Base-by-base conservation (phyloP, 2,797 vertebrate genomes). In the Cephalopachus bancanus region DNA sequence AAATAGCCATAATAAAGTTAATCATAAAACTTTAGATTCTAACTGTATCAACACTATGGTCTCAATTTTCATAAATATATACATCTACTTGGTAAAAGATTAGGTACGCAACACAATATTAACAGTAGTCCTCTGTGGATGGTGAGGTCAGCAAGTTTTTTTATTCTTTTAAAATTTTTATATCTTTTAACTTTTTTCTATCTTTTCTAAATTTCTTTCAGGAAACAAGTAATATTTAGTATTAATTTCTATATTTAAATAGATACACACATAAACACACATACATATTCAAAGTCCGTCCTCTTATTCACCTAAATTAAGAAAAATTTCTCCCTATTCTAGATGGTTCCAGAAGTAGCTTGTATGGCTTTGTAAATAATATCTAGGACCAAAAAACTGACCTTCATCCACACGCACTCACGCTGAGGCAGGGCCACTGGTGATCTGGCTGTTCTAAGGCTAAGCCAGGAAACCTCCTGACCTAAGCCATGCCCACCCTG, bases 151-250 rank as follows among this genome's bases (percentile, higher is more conserved):
- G 6, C 26, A 90, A 90, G 19, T 60, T 24, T 81, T 89, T 91
- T 80, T 80, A 26, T 85, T 67, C 59, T 93, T 57, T 15, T 37
- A 37, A 83, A 81, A 83, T 4, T 81, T 86, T 26, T 44, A 16
- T 83, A 24, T 51, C 24, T 88, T 93, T 91, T 76, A 44, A 44
- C 44, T 44, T 44, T 44, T 86, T 26, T 44, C 20, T 83, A 24
- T 51, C 24, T 88, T 93, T 91, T 76, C 51, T 64, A 57, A 57
- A 49, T 89, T 89, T 90, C 93, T 33, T 91, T 49, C 28, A 91
- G n/a, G 57, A 83, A 88, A 72, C 59, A 89, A 88, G 30, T 89
- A 81, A 71, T 30, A 93, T 44, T 44, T 91, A 22, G 49, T 64
- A 65, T 17, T 30, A 75, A 17, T 20, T 49, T 72, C 62, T 64